Base-by-base conservation (phyloP, 1,140 invertebrate genomes). In the Diachasma alloeum region DNA sequence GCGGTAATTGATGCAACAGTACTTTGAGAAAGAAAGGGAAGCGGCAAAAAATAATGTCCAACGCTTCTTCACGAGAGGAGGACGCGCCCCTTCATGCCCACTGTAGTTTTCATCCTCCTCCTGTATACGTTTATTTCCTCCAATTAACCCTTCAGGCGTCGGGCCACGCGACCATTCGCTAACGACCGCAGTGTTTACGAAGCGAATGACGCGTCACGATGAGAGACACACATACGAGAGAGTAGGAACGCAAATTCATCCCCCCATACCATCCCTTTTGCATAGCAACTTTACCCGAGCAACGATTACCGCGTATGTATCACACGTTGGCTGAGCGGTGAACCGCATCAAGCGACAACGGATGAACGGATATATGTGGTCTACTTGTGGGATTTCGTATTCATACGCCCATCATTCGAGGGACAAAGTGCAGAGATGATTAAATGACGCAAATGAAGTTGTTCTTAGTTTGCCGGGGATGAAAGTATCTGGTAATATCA, bases 111-210 rank as follows among this genome's bases (percentile, higher is more conserved):
- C 76, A 70, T 73, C 74, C 70, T 80, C 76, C 79, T 81, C 76
- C 79, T 86, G 86, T 83, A 85, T 84, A 86, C 86, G 83, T 87
- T 88, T 89, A 88, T 88, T 89, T 89, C 87, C 83, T 87, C 86
- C 88, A 87, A 89, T 87, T 89, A 88, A 88, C 87, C 87, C 86
- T 87, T 88, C 84, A 83, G 83, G 86, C 82, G 78, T 81, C 75
- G 76, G 75, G 87, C 81, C 88, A 88, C 88, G 88, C 85, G 88
- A 87, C 87, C 83, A 63, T 37, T 77, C 86, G 84, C 85, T 88
- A 87, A 89, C 85, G 87, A 88, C 87, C 85, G 83, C 83, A 82
- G 81, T 89, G 87, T 89, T 90, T 89, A 86, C 81, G 76, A 75
- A 80, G 79, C 82, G 82, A 73, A 82, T 76, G 81, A 81, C 79